Evolutionary conservation across 1,140 invertebrate genomes (phyloP).

Genomic region (Conus ventricosus): DNA sequence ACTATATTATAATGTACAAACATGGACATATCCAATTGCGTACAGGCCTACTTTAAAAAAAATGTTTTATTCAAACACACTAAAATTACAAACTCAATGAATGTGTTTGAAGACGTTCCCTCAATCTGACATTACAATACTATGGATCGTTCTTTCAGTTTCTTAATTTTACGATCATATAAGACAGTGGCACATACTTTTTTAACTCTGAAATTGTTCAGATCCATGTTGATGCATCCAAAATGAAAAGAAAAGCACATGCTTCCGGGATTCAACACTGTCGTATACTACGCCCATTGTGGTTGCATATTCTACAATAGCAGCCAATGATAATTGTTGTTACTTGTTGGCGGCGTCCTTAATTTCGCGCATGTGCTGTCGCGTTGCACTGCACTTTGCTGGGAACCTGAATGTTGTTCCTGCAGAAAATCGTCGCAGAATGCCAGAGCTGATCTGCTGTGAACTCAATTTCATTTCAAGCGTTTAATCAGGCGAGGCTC

Average conservation of each 20-base stretch:
- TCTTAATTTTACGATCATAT: too few species aligned
- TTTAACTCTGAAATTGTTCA: constrained; percentile 23
- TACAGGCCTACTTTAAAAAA: too few species aligned
- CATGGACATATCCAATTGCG: too few species aligned
- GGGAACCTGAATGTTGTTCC: background rate
- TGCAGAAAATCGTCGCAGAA: background rate
- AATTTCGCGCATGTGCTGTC: constrained; percentile 20
- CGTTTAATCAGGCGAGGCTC: background rate
- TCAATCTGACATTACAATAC: too few species aligned
- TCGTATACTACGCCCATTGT: background rate
- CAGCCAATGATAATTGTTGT: background rate
- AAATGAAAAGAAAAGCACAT: constrained; percentile 23
- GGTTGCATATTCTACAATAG: background rate
- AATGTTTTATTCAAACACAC: too few species aligned
- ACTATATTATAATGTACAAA: too few species aligned
- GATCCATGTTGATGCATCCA: constrained; percentile 7
- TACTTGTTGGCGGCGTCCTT: background rate
- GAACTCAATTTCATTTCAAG: background rate
- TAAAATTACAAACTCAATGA: too few species aligned
- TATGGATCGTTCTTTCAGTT: too few species aligned
- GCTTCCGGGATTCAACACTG: background rate
- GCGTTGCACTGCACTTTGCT: background rate
- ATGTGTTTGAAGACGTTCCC: too few species aligned
- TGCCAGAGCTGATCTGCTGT: background rate
- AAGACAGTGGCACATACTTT: constrained; percentile 10